Percentiles rank a stretch among this genome's conserved stretches.
Conservation (phyloP, 1,140 invertebrate genomes). For the Drosophila tani region DNA sequence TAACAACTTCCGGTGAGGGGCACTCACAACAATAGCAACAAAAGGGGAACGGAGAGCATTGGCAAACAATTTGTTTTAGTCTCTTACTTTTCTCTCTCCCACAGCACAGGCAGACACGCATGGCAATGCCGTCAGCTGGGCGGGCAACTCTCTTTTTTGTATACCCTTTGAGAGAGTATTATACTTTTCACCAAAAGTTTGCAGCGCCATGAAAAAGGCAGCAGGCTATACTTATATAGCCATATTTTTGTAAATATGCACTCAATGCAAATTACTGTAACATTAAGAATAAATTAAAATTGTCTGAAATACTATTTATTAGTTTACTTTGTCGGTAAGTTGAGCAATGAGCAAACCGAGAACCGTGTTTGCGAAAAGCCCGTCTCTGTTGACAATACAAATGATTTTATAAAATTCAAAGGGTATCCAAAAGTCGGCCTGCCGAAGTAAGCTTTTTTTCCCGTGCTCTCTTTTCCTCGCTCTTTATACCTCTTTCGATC, state of each 20-base stretch:
- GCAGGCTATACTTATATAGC: too few species aligned
- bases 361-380: too few species aligned
- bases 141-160: slow-evolving; percentile 10
- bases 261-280: too few species aligned
- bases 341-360: too few species aligned
- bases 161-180: not conserved
- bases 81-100: slow-evolving; percentile 9
- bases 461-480: slow-evolving; percentile 6
- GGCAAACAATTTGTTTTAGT: not conserved
- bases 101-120: slow-evolving; percentile 1
- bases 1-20: slow-evolving; percentile 67
- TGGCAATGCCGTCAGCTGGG: slow-evolving; percentile 48
- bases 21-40: slow-evolving; percentile 20
- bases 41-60: not conserved
- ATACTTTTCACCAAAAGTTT: not conserved
- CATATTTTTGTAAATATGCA: too few species aligned
- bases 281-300: too few species aligned
- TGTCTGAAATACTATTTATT: too few species aligned
- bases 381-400: too few species aligned
- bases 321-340: too few species aligned
- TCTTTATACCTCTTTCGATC: slow-evolving; percentile 1
- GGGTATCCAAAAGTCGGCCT: not conserved
- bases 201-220: too few species aligned
- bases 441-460: not conserved
- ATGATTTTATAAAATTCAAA: not conserved